These are phyloP conservation scores for Loripinus fragilis DNA, from an alignment of 2,888 invertebrate genomes.

Conservation along the genomic window DNA sequence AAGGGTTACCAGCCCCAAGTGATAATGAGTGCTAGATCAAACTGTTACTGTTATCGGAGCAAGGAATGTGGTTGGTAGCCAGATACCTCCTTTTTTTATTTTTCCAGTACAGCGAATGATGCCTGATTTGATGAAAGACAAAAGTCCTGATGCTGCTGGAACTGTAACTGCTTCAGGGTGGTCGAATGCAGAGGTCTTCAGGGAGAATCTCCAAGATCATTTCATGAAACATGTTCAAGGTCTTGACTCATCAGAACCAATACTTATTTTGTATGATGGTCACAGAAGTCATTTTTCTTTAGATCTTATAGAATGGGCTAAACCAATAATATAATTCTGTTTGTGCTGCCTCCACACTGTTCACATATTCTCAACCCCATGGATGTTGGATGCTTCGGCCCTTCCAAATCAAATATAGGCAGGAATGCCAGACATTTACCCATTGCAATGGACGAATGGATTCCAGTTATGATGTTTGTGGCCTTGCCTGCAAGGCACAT, in stretches of 20 bases:
- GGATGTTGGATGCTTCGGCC: background rate
- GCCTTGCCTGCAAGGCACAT: background rate
- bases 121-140: slow-evolving; percentile 18
- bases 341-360: slow-evolving; percentile 29
- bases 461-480: background rate
- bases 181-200: slow-evolving; percentile 37
- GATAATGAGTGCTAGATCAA: slow-evolving; percentile 14
- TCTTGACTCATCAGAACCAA: background rate
- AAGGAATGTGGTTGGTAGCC: slow-evolving; percentile 28
- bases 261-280: slow-evolving; percentile 32
- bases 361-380: slow-evolving; percentile 26
- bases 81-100: slow-evolving; percentile 40
- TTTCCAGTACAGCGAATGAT: slow-evolving; percentile 33
- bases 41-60: slow-evolving; percentile 37
- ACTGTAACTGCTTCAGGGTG: slow-evolving; percentile 26
- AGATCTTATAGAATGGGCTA: slow-evolving; percentile 35
- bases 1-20: background rate
- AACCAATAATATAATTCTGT: slow-evolving; percentile 34
- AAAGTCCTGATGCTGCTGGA: slow-evolving; percentile 16
- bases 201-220: slow-evolving; percentile 15
- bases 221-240: too few relatives aligned
- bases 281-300: slow-evolving; percentile 23
- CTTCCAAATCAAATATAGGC: background rate
- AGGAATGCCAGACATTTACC: background rate
- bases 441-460: background rate